Conservation (phyloP, 2,113 vertebrate genomes). For the Smithornis capensis region DNA sequence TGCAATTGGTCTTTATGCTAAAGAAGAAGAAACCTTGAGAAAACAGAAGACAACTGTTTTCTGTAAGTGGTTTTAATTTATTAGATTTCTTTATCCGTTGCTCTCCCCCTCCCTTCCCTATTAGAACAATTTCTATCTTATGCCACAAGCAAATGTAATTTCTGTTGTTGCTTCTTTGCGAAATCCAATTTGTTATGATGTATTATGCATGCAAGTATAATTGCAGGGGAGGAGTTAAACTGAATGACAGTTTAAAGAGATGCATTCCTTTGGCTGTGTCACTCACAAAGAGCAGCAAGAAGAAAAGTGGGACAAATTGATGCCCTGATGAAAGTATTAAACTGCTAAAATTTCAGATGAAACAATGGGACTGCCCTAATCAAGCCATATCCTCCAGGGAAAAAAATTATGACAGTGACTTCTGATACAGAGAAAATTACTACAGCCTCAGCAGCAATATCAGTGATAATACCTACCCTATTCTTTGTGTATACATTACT, state of each 20-base stretch:
- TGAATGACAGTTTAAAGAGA: constrained; percentile 65
- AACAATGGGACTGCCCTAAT: constrained; percentile 44
- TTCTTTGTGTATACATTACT: constrained; percentile 9
- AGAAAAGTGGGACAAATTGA: constrained; percentile 58
- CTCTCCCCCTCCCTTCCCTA: background rate
- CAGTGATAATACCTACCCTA: background rate
- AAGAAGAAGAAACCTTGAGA: background rate
- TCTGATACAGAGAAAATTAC: constrained; percentile 12
- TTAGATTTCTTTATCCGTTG: constrained; percentile 16
- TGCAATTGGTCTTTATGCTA: background rate
- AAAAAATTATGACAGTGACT: background rate
- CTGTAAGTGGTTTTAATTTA: constrained; percentile 38
- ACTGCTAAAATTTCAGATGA: constrained; percentile 54
- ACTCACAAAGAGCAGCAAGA: constrained; percentile 44
- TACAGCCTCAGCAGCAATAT: background rate
- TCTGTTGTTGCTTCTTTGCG: constrained; percentile 46
- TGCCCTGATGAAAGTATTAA: constrained; percentile 59
- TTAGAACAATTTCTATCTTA: constrained; percentile 39
- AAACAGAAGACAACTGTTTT: constrained; percentile 20
- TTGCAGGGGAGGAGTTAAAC: constrained; percentile 68
- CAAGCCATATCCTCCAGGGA: background rate
- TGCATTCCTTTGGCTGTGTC: constrained; percentile 53
- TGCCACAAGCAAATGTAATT: constrained; percentile 63
- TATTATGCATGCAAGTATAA: constrained; percentile 71
- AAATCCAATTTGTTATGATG: constrained; percentile 73